Evolutionary conservation across 2,113 vertebrate species (phyloP).

Genomic region (Lophotis ruficrista): DNA sequence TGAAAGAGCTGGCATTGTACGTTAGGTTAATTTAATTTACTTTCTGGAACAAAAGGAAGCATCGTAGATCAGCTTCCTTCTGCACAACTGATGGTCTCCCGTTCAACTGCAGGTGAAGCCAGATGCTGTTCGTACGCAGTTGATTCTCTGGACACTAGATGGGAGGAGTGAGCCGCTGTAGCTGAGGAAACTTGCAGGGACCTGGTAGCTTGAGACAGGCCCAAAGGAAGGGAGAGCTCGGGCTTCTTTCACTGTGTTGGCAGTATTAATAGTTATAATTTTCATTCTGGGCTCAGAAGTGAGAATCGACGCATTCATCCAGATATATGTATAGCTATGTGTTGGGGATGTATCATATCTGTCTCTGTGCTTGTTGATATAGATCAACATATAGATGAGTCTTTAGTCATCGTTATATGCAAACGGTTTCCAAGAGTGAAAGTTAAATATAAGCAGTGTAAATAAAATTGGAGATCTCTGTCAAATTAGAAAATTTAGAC

Average conservation of each 20-base stretch:
- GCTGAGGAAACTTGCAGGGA: neutral
- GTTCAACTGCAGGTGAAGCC: neutral
- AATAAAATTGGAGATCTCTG: neutral
- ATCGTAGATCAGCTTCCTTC: neutral
- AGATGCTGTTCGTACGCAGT: neutral
- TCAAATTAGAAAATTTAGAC: neutral
- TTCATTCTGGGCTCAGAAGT: neutral
- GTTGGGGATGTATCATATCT: neutral
- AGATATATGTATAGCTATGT: neutral
- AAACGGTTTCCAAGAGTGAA: neutral
- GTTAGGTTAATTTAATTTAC: neutral
- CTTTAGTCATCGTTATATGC: neutral
- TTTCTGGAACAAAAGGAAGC: neutral
- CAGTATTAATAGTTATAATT: neutral
- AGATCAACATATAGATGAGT: neutral
- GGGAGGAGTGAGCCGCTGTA: conserved; percentile 34
- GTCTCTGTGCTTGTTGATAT: neutral
- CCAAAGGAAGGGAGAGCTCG: neutral
- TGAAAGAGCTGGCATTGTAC: neutral
- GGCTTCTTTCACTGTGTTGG: neutral
- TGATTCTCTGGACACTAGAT: conserved; percentile 40
- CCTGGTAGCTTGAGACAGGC: neutral
- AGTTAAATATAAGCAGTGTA: neutral
- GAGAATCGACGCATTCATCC: neutral
- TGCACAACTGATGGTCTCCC: neutral